Conservation (phyloP, 2,888 invertebrate genomes). For the Encarsia formosa region DNA sequence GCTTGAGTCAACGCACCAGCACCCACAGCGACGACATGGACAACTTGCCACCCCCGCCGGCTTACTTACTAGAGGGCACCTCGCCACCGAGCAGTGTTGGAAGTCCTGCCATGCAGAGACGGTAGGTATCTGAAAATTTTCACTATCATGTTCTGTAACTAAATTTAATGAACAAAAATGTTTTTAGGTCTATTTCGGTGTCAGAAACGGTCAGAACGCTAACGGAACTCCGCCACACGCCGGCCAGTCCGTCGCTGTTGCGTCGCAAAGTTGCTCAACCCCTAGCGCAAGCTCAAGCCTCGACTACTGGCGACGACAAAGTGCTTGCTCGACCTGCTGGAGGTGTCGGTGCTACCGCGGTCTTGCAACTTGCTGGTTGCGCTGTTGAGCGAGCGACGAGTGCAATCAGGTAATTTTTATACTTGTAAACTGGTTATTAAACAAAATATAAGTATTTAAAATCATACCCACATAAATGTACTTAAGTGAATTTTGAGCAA, state of each 20-base stretch:
- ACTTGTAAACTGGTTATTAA: slow-evolving; percentile 33
- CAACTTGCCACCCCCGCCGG: slow-evolving; percentile 72
- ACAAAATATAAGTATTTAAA: slow-evolving; percentile 1
- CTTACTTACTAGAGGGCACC: slow-evolving; percentile 64
- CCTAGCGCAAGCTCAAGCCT: slow-evolving; percentile 25
- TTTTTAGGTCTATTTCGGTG: slow-evolving; percentile 54
- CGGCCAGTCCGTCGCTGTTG: slow-evolving; percentile 76
- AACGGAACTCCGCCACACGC: slow-evolving; percentile 80
- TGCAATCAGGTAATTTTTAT: slow-evolving; percentile 26
- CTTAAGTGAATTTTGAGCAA: neutral
- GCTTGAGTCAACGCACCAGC: slow-evolving; percentile 41
- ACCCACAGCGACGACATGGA: slow-evolving; percentile 50
- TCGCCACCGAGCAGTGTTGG: slow-evolving; percentile 43
- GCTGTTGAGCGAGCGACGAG: slow-evolving; percentile 38
- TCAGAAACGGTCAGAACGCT: slow-evolving; percentile 84
- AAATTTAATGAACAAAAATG: slow-evolving; percentile 1
- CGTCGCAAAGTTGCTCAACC: slow-evolving; percentile 49
- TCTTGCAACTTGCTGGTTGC: slow-evolving; percentile 39
- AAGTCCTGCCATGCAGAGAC: slow-evolving; percentile 42
- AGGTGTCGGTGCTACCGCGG: slow-evolving; percentile 27
- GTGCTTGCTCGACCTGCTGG: slow-evolving; percentile 2
- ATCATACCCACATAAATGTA: neutral
- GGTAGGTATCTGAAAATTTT: slow-evolving; percentile 39
- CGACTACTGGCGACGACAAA: slow-evolving; percentile 14
- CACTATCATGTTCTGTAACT: no score